Evolutionary conservation across 2,113 vertebrate genomes (phyloP), one percentile per base, ranked within the genome.

Genomic region (Entomyzon cyanotis): DNA sequence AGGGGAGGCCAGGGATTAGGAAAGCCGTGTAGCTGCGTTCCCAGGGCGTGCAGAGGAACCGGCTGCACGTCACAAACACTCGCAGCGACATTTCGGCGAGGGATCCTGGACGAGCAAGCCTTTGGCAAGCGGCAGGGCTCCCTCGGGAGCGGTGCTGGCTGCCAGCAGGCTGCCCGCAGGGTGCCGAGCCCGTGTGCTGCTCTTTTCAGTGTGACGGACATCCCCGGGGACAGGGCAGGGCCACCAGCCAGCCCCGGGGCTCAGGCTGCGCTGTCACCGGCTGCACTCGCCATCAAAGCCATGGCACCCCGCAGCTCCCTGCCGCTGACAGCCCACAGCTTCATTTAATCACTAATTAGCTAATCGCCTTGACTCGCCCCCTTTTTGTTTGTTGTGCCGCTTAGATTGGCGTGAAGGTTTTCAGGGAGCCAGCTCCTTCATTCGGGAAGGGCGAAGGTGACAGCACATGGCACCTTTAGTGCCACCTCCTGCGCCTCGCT

Each of bases 261-360:
- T 74, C 11, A n/a, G 80, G 63, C 92, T 10, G 9, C 1, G 71
- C 67, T 91, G 80, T 60, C 84, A 71, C 58, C 7, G 2, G 13
- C 94, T 83, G 92, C 1, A 3, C 24, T 19, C 5, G 3, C 47
- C 13, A 89, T 95, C 50, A 93, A 95, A 95, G 80, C 71, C 25
- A 9, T 33, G 87, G 80, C 94, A 91, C 7, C 76, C 58, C 0
- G 2, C 75, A n/a, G 88, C 62, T 28, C 60, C 56, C 71, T 31
- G 60, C 64, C 73, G 7, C 16, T 15, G 79, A 62, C 56, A 74
- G 79, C 22, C 49, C 77, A 62, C 37, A 15, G 90, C 87, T 94
- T 93, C 64, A n/a, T 87, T 93, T 94, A 39, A 74, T 84, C 92
- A 31, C 92, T 91, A 56, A 87, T 87, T 93, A 94, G 77, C 87